A percentile compares a stretch with the other conserved stretches of the same genome.
phyloP scores from a whole-genome alignment of 2,113 vertebrate species.

The Percopsis transmontana region DNA sequence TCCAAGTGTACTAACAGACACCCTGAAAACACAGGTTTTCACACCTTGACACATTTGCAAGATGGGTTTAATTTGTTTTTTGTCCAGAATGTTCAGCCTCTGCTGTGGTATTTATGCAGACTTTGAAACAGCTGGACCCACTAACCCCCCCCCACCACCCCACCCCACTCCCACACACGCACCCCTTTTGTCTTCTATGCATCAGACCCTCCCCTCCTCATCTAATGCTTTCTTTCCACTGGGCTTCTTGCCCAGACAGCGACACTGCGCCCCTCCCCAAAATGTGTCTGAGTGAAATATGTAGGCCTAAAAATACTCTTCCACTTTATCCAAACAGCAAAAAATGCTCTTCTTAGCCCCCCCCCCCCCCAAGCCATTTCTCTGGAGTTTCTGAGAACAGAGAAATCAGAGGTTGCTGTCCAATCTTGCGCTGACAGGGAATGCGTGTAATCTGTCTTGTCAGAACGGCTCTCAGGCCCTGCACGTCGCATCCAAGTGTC shows the following conservation, averaged over 20 bases:
- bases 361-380: constrained; percentile 26
- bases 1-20: background rate
- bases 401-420: constrained; percentile 43
- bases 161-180: background rate
- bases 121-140: constrained; percentile 66
- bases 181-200: background rate
- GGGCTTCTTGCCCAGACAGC: constrained; percentile 72
- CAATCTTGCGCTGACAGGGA: constrained; percentile 41
- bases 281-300: constrained; percentile 71
- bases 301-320: constrained; percentile 79
- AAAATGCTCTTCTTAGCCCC: constrained; percentile 68
- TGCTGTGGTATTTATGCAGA: constrained; percentile 54
- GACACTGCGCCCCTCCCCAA: constrained; percentile 34
- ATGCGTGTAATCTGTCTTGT: constrained; percentile 48
- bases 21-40: constrained; percentile 6
- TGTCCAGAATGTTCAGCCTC: constrained; percentile 25
- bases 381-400: constrained; percentile 52
- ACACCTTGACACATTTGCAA: constrained; percentile 36
- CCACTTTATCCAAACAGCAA: constrained; percentile 72
- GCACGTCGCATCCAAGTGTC: constrained; percentile 39
- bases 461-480: constrained; percentile 45
- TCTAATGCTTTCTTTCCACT: constrained; percentile 72
- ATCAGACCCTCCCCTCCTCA: constrained; percentile 34
- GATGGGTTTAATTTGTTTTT: constrained; percentile 39
- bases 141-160: constrained; percentile 32